Conservation (phyloP, 2,888 invertebrate genomes). For the Podotricha telesiphe region DNA sequence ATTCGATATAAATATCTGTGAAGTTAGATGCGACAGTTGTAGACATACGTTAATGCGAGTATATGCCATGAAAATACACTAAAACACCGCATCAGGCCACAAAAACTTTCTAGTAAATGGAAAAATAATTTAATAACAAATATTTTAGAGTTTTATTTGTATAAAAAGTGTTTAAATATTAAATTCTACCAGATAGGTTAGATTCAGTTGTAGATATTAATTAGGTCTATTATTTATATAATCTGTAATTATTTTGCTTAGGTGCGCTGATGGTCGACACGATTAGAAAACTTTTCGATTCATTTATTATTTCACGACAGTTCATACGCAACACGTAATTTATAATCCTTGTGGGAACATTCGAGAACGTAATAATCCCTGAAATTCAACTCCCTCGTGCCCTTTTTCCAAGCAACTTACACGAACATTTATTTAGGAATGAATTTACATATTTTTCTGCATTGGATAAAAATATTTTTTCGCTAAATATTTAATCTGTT, state of each 20-base stretch:
- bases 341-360: slow-evolving; percentile 67
- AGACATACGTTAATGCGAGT: not conserved
- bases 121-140: not conserved
- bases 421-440: slow-evolving; percentile 53
- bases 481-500: slow-evolving; percentile 30
- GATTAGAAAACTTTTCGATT: slow-evolving; percentile 45
- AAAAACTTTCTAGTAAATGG: too few relatives aligned
- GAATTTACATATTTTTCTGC: slow-evolving; percentile 32
- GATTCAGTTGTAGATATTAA: too few relatives aligned
- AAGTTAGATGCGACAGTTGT: not conserved
- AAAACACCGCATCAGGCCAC: not conserved
- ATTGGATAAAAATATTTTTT: slow-evolving; percentile 19
- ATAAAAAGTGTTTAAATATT: too few relatives aligned
- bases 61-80: not conserved
- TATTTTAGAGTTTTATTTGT: not conserved
- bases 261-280: slow-evolving; percentile 1
- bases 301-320: slow-evolving; percentile 57
- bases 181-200: too few relatives aligned
- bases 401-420: slow-evolving; percentile 55
- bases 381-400: slow-evolving; percentile 66
- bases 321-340: slow-evolving; percentile 61
- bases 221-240: not conserved
- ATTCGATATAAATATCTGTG: not conserved
- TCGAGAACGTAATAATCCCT: slow-evolving; percentile 58
- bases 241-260: not conserved